Conservation (phyloP, 2,797 vertebrate genomes). For the Benthosema pterotum region DNA sequence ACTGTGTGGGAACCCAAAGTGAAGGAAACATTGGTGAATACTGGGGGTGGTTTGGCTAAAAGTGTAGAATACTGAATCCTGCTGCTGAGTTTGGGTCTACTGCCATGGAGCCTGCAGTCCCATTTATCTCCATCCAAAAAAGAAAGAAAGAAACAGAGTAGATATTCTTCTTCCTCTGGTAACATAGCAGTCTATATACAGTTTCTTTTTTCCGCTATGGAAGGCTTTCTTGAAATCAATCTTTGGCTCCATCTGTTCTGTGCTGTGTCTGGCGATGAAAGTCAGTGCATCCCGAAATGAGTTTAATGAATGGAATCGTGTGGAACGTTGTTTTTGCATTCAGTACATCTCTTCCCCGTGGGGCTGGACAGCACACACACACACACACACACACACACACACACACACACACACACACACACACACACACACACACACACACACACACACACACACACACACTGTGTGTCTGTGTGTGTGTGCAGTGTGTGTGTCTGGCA, state of each 20-base stretch:
- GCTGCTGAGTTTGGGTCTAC: slow-evolving; percentile 10
- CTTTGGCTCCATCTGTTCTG: background rate
- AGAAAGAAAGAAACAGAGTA: too few species aligned
- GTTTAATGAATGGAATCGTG: slow-evolving; percentile 57
- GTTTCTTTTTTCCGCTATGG: too few species aligned
- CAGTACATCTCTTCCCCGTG: slow-evolving; percentile 63
- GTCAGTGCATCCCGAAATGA: slow-evolving; percentile 61
- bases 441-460: too few species aligned
- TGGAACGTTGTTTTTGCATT: slow-evolving; percentile 48
- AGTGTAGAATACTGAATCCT: slow-evolving; percentile 17
- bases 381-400: too few species aligned
- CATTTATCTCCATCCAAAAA: too few species aligned
- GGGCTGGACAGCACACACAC: slow-evolving; percentile 70
- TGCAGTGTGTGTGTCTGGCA: slow-evolving; percentile 64
- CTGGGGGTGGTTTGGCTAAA: slow-evolving; percentile 7
- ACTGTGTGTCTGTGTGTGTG: too few species aligned
- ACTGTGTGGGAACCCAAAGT: slow-evolving; percentile 8
- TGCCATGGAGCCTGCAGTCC: too few species aligned
- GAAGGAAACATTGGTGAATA: slow-evolving; percentile 23
- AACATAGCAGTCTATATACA: too few species aligned
- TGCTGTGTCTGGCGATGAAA: slow-evolving; percentile 48
- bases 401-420: too few species aligned
- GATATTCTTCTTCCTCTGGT: too few species aligned
- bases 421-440: too few species aligned
- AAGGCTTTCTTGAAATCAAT: too few species aligned